phyloP scores from a whole-genome alignment of 2,888 invertebrate genomes.

The Ichneumoninae sp. region DNA sequence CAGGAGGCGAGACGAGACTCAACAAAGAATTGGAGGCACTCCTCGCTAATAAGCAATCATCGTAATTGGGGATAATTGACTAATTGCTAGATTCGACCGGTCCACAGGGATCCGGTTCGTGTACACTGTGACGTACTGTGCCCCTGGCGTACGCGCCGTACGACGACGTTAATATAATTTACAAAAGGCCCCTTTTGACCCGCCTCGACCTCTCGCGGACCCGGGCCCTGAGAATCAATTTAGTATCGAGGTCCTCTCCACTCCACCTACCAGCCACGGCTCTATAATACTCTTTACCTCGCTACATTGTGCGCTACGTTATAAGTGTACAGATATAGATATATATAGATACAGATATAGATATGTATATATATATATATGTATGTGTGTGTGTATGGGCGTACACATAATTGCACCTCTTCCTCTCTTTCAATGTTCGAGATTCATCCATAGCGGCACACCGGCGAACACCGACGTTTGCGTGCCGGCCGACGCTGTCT shows the following conservation, averaged over 20 bases:
- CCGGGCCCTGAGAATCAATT: constrained; percentile 80
- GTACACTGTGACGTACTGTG: constrained; percentile 21
- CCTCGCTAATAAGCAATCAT: constrained; percentile 66
- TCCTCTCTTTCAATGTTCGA: constrained; percentile 24
- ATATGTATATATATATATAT: not conserved
- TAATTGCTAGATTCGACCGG: constrained; percentile 77
- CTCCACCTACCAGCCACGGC: constrained; percentile 19
- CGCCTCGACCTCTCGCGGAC: constrained; percentile 71
- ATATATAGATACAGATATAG: constrained; percentile 13
- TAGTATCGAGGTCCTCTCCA: constrained; percentile 64
- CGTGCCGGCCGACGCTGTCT: constrained; percentile 22
- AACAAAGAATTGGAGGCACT: constrained; percentile 62
- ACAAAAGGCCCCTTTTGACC: constrained; percentile 81
- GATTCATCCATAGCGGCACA: constrained; percentile 36
- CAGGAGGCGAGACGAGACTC: constrained; percentile 52
- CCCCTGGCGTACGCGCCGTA: constrained; percentile 65
- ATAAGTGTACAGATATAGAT: constrained; percentile 1
- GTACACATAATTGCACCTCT: constrained; percentile 53
- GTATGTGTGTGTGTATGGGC: not conserved
- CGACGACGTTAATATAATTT: constrained; percentile 78
- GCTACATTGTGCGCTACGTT: constrained; percentile 27
- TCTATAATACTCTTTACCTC: constrained; percentile 20
- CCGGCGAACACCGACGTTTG: constrained; percentile 15
- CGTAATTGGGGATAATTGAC: constrained; percentile 80
- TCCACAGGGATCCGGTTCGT: constrained; percentile 56